Evolutionary conservation across 2,888 invertebrate species (phyloP).

Genomic region (Stomorhina lunata): DNA sequence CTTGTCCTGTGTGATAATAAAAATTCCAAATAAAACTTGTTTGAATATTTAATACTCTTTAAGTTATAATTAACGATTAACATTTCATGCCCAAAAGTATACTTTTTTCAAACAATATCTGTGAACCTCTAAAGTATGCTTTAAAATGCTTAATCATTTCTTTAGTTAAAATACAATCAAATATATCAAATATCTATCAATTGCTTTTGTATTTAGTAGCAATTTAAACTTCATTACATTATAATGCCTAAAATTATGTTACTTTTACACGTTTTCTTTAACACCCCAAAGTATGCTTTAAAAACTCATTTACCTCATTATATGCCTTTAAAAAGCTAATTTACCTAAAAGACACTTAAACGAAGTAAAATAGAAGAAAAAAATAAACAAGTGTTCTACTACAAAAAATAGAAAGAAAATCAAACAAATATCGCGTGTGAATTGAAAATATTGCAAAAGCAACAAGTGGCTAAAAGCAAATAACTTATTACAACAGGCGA

Average conservation of each 20-base stretch:
- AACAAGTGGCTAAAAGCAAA: constrained; percentile 53
- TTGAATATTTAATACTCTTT: too few species aligned
- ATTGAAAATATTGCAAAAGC: constrained; percentile 42
- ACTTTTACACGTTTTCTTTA: not conserved
- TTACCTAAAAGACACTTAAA: constrained; percentile 4
- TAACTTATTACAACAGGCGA: constrained; percentile 20
- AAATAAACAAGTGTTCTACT: not conserved
- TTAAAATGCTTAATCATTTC: too few species aligned
- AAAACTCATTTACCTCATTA: constrained; percentile 1
- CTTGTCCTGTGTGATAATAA: too few species aligned
- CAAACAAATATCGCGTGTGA: constrained; percentile 62
- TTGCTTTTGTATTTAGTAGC: too few species aligned
- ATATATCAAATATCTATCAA: too few species aligned
- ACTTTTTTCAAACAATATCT: too few species aligned
- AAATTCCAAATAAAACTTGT: too few species aligned
- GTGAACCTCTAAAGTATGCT: too few species aligned
- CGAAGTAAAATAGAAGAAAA: not conserved
- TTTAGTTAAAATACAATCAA: too few species aligned
- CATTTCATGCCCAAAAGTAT: too few species aligned
- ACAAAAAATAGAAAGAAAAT: constrained; percentile 24
- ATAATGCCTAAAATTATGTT: not conserved
- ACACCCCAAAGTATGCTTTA: constrained; percentile 38
- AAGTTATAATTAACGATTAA: too few species aligned
- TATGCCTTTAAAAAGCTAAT: not conserved
- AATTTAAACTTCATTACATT: not conserved